These are phyloP conservation scores for Bellardia pandia DNA, from an alignment of 2,888 invertebrate species.

Conservation along the genomic window DNA sequence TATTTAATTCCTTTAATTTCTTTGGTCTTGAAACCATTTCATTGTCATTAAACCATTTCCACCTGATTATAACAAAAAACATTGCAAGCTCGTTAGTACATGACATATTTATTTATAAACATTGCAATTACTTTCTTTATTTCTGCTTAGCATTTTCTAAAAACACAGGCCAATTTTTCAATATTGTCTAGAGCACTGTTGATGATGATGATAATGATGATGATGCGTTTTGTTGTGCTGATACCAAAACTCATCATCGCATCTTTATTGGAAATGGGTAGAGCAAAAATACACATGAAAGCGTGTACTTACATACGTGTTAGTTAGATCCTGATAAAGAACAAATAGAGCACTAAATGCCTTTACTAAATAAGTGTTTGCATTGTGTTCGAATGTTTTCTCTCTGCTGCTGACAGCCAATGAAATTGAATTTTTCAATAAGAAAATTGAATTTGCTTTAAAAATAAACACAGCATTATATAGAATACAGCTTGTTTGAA, in stretches of 20 bases:
- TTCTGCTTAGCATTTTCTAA: background rate
- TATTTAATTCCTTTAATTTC: no score
- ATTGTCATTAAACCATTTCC: no score
- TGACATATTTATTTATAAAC: no score
- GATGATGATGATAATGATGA: background rate
- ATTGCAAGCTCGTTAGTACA: no score
- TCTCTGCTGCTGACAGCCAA: slow-evolving; percentile 52
- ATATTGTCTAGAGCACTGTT: background rate
- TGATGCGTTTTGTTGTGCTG: background rate
- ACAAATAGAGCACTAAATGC: background rate
- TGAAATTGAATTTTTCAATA: slow-evolving; percentile 57
- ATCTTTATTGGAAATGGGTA: slow-evolving; percentile 3
- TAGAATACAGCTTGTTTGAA: background rate
- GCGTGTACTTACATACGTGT: background rate
- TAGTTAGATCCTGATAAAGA: slow-evolving; percentile 14
- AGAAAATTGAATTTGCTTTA: slow-evolving; percentile 49
- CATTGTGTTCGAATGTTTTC: background rate
- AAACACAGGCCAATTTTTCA: slow-evolving; percentile 20
- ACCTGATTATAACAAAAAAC: no score
- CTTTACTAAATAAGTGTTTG: slow-evolving; percentile 2
- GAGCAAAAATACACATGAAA: background rate
- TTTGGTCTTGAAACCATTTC: no score
- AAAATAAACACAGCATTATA: background rate
- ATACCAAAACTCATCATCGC: slow-evolving; percentile 15
- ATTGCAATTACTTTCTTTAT: background rate